Percentiles rank a stretch among this genome's conserved stretches.
These are phyloP conservation scores for Papilio machaon DNA, from an alignment of 1,140 invertebrate genomes.

Conservation along the genomic window DNA sequence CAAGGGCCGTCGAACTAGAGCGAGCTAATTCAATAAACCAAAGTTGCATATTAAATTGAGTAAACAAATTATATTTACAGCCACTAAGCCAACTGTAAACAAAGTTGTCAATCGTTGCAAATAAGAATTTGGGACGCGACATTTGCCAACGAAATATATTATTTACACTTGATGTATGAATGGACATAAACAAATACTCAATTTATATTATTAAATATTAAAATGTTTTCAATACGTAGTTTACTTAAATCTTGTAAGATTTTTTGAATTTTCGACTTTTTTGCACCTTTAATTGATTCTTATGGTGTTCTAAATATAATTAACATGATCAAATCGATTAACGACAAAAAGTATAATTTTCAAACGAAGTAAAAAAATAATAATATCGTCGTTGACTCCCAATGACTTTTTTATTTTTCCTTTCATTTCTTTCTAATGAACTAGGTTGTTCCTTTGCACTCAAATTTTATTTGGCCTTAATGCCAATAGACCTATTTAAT, in stretches of 20 bases:
- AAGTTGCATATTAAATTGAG: constrained; percentile 48
- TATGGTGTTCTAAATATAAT: no score
- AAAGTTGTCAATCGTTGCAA: constrained; percentile 13
- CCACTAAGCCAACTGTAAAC: constrained; percentile 21
- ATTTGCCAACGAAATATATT: constrained; percentile 12
- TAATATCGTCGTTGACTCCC: no score
- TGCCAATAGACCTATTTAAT: neutral
- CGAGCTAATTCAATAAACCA: constrained; percentile 54
- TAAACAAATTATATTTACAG: constrained; percentile 23
- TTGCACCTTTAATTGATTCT: neutral
- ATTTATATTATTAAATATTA: neutral
- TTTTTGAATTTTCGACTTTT: neutral
- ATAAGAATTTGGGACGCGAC: constrained; percentile 2
- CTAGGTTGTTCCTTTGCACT: no score
- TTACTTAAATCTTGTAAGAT: neutral
- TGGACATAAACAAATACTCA: neutral
- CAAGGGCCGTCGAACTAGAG: constrained; percentile 66
- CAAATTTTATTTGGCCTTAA: neutral
- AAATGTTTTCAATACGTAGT: neutral
- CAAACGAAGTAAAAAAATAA: no score
- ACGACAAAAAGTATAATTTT: no score
- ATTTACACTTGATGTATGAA: neutral
- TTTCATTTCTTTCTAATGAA: no score
- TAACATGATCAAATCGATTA: no score
- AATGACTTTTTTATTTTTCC: no score